Evolutionary conservation across 2,888 invertebrate genomes (phyloP).

Genomic region (Shargacucullia verbasci): DNA sequence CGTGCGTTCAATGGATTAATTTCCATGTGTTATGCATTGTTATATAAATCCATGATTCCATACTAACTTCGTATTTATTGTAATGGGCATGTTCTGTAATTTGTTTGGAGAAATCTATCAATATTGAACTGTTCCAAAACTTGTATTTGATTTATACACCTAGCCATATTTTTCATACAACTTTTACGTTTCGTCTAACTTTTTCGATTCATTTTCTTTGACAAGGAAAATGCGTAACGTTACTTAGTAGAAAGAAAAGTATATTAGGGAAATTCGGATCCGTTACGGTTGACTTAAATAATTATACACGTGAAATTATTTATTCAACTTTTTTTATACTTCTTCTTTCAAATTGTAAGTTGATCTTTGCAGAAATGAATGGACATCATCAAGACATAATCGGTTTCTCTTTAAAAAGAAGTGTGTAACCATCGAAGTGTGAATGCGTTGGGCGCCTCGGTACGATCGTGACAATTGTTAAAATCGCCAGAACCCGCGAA

Average conservation of each 20-base stretch:
- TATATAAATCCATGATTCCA: conserved; percentile 47
- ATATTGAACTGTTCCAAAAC: conserved; percentile 9
- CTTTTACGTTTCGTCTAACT: neutral
- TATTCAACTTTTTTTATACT: conserved; percentile 18
- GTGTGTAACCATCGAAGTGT: conserved; percentile 34
- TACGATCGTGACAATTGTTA: conserved; percentile 44
- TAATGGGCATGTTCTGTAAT: conserved; percentile 18
- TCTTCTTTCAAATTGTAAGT: conserved; percentile 21
- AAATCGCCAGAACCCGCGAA: conserved; percentile 42
- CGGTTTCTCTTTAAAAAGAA: conserved; percentile 30
- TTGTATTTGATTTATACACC: neutral
- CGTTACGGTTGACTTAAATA: conserved; percentile 18
- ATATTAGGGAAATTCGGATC: conserved; percentile 16
- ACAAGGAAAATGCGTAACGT: conserved; percentile 13
- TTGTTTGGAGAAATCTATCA: conserved; percentile 31
- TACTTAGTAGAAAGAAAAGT: conserved; percentile 5
- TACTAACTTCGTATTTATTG: conserved; percentile 21
- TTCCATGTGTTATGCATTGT: conserved; percentile 40
- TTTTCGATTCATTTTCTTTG: conserved; percentile 1
- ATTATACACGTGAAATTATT: conserved; percentile 26
- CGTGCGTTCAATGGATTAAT: conserved; percentile 33
- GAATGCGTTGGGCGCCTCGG: conserved; percentile 40
- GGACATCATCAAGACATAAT: conserved; percentile 13
- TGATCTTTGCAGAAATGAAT: conserved; percentile 30
- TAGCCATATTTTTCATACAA: neutral